Evolutionary conservation across 2,113 vertebrate genomes (phyloP), one percentile per base, ranked within the genome.

Genomic region (Saguinus imperator): DNA sequence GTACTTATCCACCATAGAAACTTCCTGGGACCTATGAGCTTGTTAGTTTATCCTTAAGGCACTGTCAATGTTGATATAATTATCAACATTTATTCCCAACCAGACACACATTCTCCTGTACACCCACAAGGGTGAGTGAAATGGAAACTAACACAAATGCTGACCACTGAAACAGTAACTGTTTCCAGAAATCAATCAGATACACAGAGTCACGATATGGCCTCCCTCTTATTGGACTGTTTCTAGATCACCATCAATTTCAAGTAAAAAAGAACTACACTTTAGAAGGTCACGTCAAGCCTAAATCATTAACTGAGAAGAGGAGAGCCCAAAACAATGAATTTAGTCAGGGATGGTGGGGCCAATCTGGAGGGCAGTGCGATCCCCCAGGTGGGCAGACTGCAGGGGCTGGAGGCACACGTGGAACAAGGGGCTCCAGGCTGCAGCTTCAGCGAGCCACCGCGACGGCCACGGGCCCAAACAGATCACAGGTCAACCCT

Each of bases 321-420:
- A 40, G 12, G 10, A 37, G 83, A 68, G 32, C 4, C n/a, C 50
- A 17, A 25, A 64, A 29, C 35, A 17, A 40, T 45, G 8, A 7
- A 9, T 8, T 13, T 4, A 17, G n/a, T 4, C 2, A 21, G 52
- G 52, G 40, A 21, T 1, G 17, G 79, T 3, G 25, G 27, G 40
- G 4, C 45, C 8, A 0, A 40, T 2, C 17, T 9, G n/a, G 12
- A 61, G 86, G 9, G 3, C 0, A 14, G 64, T 12, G 3, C 8
- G 0, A 2, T 14, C 14, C 48, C 43, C 0, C 3, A 6, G 84
- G 32, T 16, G 11, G 16, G 32, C 5, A 11, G 3, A 48, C 5
- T 0, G 20, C 13, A 3, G 21, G 6, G 40, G 16, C 72, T 16
- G 48, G 57, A 72, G 17, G 23, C 1, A 2, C 72, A 27, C 2